Evolutionary conservation across 2,797 vertebrate species (phyloP).

Genomic region (Bucorvus abyssinicus): DNA sequence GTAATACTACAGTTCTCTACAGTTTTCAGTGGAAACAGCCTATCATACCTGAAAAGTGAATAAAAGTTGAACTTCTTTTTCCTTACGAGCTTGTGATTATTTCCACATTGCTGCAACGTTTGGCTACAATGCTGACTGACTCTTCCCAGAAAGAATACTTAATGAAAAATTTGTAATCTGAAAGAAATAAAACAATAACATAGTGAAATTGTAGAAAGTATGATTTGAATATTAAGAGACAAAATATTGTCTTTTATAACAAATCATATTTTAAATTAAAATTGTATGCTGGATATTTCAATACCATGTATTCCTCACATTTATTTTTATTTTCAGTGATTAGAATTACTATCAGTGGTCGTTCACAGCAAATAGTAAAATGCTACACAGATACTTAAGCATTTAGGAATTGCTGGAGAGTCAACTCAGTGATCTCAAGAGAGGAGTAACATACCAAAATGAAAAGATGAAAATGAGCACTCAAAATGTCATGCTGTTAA

Average conservation of each 20-base stretch:
- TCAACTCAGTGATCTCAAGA: not conserved
- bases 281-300: not conserved
- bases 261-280: not conserved
- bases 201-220: not conserved
- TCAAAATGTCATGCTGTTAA: not conserved
- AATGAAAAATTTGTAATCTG: not conserved
- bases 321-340: slow-evolving; percentile 1
- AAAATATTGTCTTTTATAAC: not conserved
- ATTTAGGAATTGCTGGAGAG: not conserved
- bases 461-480: not conserved
- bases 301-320: not conserved
- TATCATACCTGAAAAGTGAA: not conserved
- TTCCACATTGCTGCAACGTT: not conserved
- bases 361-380: not conserved
- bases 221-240: not conserved
- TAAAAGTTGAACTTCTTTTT: not conserved
- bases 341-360: not conserved
- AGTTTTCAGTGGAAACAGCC: not conserved
- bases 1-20: not conserved
- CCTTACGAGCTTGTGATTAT: not conserved
- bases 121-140: not conserved
- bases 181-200: not conserved
- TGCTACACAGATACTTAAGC: not conserved
- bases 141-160: not conserved
- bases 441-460: not conserved